Base-by-base conservation (phyloP, 2,113 vertebrate genomes). In the Microtus montanus region DNA sequence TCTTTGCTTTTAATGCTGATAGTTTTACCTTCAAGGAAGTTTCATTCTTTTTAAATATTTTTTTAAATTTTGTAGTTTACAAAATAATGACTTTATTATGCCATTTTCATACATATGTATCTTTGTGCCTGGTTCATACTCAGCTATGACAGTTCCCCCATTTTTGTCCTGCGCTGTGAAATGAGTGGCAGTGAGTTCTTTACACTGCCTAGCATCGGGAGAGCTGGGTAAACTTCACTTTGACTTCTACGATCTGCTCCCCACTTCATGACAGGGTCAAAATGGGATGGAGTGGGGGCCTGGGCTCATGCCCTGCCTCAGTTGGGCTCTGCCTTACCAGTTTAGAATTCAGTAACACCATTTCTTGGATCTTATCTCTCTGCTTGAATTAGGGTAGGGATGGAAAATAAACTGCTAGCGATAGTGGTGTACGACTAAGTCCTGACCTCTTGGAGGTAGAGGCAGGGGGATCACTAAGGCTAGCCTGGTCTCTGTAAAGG, bases 351-450 rank as follows among this genome's bases (percentile, higher is more conserved):
- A 54, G 30, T 87, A 71, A 92, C 70, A 94, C 44, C 41, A 35
- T 86, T 75, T 93, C 38, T 85, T 79, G n/a, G 19, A 94, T 87
- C 75, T 90, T 11, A 95, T 87, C 70, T 90, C 70, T 92, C 82
- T 88, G 22, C 58, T 89, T 87, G 58, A 90, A 35, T 86, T 35
- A 70, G 63, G 33, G 14, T 85, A 63, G 77, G 49, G 33, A 4
- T 94, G 49, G 64, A 84, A 80, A 89, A 68, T 68, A 92, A 78
- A 41, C 33, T 41, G 12, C 44, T 68, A n/a, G 47, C 4, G 17
- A 19, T 41, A 49, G 49, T 19, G 49, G 44, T 17, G 7, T 47
- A 49, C 8, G 52, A 17, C 13, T 19, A 87, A 87, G 12, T 66
- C 66, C 47, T n/a, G 84, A 20, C n/a, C 84, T n/a, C 80, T 17